phyloP scores from a whole-genome alignment of 2,888 invertebrate species.

The Aspidiotus rigidus region DNA sequence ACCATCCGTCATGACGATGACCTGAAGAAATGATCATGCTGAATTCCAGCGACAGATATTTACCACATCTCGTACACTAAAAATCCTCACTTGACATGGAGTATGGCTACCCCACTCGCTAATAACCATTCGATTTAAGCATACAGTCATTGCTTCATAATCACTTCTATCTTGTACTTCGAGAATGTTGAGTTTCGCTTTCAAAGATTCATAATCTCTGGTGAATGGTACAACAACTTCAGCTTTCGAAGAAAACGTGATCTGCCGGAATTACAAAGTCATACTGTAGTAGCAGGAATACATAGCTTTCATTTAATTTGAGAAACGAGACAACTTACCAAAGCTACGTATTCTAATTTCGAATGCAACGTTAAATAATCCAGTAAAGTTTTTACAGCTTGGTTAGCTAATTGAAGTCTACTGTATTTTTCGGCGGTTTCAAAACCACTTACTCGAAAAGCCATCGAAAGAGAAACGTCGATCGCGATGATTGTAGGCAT shows the following conservation, averaged over 20 bases:
- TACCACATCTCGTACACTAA: background rate
- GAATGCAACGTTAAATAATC: constrained; percentile 56
- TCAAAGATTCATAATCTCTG: constrained; percentile 72
- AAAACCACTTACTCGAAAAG: constrained; percentile 48
- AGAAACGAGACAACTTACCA: constrained; percentile 50
- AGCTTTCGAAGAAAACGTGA: constrained; percentile 48
- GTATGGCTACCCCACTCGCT: constrained; percentile 85
- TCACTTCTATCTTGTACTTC: constrained; percentile 82
- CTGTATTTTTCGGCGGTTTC: constrained; percentile 49
- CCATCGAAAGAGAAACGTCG: constrained; percentile 66
- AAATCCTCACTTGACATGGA: constrained; percentile 60
- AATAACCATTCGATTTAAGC: constrained; percentile 66
- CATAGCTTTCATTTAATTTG: background rate
- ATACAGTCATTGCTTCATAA: constrained; percentile 67
- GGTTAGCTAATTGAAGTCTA: constrained; percentile 54
- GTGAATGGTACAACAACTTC: constrained; percentile 75
- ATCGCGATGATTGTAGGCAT: constrained; percentile 67
- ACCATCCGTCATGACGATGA: constrained; percentile 67
- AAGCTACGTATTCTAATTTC: constrained; percentile 60
- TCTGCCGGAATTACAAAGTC: constrained; percentile 40
- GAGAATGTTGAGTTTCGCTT: constrained; percentile 61
- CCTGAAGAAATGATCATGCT: constrained; percentile 43
- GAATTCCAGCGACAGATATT: background rate
- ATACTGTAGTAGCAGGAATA: background rate
- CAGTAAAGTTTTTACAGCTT: constrained; percentile 56